A percentile compares a stretch with the other conserved stretches of the same genome.
Conservation (phyloP, 92 coral and sea anemone species). For the Pocillopora meandrina region DNA sequence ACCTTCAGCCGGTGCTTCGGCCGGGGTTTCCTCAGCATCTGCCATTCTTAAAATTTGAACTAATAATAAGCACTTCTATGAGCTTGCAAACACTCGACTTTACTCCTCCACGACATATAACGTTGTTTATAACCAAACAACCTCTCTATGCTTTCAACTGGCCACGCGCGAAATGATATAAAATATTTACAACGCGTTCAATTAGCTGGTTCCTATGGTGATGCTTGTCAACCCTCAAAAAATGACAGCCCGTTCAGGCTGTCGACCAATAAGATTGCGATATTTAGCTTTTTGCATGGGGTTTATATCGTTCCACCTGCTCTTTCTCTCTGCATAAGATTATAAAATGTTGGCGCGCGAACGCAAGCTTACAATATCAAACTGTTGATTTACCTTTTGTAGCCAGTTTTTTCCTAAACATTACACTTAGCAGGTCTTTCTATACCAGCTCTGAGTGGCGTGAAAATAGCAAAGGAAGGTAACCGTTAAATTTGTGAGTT, state of each 20-base stretch:
- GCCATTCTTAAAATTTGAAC: neutral
- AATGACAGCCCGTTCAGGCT: conserved; percentile 5
- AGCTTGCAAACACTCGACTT: neutral
- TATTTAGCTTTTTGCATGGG: conserved; percentile 20
- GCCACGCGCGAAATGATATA: conserved; percentile 35
- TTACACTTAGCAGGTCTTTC: neutral
- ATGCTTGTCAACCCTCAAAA: conserved; percentile 6
- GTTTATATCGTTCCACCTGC: conserved; percentile 13
- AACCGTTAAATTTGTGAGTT: neutral
- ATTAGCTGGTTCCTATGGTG: conserved; percentile 20
- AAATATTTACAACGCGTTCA: conserved; percentile 41
- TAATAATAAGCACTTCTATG: neutral
- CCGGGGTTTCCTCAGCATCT: conserved; percentile 3
- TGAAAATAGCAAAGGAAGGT: neutral
- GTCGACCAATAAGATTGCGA: conserved; percentile 24
- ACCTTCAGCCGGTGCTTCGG: conserved; percentile 29
- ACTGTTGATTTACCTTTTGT: neutral
- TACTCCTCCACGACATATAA: neutral
- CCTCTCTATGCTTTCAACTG: conserved; percentile 5
- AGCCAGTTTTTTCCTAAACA: conserved; percentile 7
- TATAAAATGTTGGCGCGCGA: conserved; percentile 13
- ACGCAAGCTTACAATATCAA: neutral
- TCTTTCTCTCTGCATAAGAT: conserved; percentile 9
- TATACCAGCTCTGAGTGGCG: neutral
- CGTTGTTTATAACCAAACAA: conserved; percentile 21